Percentiles rank a stretch among this genome's conserved stretches.
Conservation (phyloP, 2,113 vertebrate species). For the Prunella himalayana region DNA sequence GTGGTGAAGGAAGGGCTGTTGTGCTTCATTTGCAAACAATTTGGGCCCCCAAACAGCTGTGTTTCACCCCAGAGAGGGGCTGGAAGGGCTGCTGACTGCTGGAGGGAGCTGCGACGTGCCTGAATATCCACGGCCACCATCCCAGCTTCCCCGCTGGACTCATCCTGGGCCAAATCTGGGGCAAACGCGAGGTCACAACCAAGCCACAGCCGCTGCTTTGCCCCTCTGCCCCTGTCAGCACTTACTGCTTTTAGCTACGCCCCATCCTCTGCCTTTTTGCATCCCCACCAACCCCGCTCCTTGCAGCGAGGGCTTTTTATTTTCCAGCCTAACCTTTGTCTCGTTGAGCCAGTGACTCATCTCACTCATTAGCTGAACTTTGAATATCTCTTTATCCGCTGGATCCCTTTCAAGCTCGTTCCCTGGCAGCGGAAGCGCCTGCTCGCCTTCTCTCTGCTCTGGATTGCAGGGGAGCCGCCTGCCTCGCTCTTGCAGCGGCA, state of each 20-base stretch:
- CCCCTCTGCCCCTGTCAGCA: background rate
- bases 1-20: background rate
- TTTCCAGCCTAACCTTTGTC: slow-evolving; percentile 62
- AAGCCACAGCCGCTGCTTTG: background rate
- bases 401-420: slow-evolving; percentile 65
- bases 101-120: background rate
- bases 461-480: slow-evolving; percentile 14
- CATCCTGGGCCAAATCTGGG: background rate
- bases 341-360: slow-evolving; percentile 75
- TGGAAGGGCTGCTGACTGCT: background rate
- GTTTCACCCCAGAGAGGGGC: background rate
- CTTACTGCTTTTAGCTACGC: accelerated
- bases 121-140: accelerated
- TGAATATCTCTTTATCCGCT: slow-evolving; percentile 68
- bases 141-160: background rate
- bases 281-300: slow-evolving; percentile 6
- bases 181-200: background rate
- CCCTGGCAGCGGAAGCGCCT: slow-evolving; percentile 57
- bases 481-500: background rate
- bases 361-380: slow-evolving; percentile 69
- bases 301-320: slow-evolving; percentile 33
- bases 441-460: slow-evolving; percentile 11
- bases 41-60: background rate
- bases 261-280: slow-evolving; percentile 3
- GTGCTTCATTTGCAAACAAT: background rate